Base-by-base conservation (phyloP, 35 echinoderm and acorn worm genomes). In the Hemicentrotus pulcherrimus region DNA sequence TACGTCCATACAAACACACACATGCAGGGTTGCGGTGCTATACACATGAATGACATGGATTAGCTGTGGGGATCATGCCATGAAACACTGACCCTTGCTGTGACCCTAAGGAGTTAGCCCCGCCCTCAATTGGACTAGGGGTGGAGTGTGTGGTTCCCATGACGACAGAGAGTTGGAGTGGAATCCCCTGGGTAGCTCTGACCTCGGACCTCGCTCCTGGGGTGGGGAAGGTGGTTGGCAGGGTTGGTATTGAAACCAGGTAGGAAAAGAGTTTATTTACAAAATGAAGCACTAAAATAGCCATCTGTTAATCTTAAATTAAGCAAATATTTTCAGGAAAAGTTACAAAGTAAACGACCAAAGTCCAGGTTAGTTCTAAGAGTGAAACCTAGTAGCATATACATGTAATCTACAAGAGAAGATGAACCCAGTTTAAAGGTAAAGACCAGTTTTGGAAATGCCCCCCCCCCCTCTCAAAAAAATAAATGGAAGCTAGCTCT, bases 111-210 rank as follows among this genome's bases (percentile, higher is more conserved):
- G 65, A 32, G 91, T 47, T 18, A 15, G 46, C 91, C 32, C 91
- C 48, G 30, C 31, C 46, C 9, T 2, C 48, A n/a, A 13, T 32
- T 2, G 48, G n/a, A 31, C n/a, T 93, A 31, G 91, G 46, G 91
- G 47, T 6, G 48, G 91, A 32, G 30, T 93, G 45, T 5, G 91
- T 93, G 4, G 91, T 93, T 93, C 91, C 91, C 91, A 47, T 93
- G 91, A 93, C 91, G 91, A 93, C 46, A 58, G 91, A 93, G 18
- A 93, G 91, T 18, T 93, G 91, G 46, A 93, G 45, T 14, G 91
- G 91, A 46, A 31, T 93, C 46, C 46, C 91, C 48, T 93, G 91
- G 48, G 91, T 31, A 31, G 91, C 30, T 47, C 1, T 58, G 91
- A 47, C 48, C 16, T 93, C 91, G 5, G 91, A 50, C 31, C 32